Conservation (phyloP, 2,113 vertebrate species). For the Leiothrix lutea region DNA sequence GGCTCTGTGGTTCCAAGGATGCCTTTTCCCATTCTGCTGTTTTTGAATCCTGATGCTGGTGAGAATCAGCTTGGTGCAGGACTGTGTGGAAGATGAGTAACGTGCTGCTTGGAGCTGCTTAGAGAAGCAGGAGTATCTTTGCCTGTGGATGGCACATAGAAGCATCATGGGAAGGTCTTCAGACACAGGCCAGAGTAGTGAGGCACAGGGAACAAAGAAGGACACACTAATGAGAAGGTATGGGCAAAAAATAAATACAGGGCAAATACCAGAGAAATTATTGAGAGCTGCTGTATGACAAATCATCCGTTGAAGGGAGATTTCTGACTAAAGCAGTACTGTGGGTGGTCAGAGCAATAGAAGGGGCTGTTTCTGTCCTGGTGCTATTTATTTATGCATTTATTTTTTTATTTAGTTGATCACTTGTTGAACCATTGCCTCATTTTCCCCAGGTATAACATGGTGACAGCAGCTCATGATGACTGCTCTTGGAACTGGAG, state of each 20-base stretch:
- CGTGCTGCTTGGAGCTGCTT: not conserved
- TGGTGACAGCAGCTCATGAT: not conserved
- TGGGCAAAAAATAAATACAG: not conserved
- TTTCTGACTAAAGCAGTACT: not conserved
- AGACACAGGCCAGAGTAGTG: not conserved
- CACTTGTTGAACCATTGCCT: not conserved
- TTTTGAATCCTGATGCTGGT: not conserved
- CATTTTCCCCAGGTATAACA: not conserved
- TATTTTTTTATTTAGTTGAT: not conserved
- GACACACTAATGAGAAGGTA: not conserved
- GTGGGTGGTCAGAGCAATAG: not conserved
- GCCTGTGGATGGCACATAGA: not conserved
- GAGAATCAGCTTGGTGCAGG: not conserved
- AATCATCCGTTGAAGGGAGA: not conserved
- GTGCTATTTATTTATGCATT: not conserved
- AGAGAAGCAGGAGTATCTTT: not conserved
- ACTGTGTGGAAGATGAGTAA: not conserved
- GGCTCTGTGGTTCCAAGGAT: not conserved
- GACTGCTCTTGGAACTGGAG: not conserved
- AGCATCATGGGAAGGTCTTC: not conserved
- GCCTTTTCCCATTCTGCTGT: not conserved
- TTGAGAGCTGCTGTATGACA: not conserved
- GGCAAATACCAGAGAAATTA: not conserved
- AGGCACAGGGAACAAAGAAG: not conserved
- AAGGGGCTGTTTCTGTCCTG: not conserved